These are phyloP conservation scores for Nineta flava DNA, from an alignment of 2,888 invertebrate species.

Conservation along the genomic window DNA sequence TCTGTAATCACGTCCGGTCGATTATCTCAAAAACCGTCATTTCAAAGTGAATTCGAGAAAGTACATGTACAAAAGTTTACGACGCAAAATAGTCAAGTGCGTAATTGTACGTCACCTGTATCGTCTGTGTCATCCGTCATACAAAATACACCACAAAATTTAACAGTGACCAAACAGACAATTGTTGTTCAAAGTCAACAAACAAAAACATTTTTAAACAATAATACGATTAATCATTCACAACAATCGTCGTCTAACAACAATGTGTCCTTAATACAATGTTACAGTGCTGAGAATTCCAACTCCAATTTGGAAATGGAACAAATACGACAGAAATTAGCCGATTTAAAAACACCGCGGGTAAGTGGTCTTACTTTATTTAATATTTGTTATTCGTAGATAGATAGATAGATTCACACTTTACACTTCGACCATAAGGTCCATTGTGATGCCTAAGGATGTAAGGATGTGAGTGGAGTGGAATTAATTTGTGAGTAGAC, in stretches of 20 bases:
- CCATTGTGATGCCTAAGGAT: too few relatives aligned
- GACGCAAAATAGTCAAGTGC: neutral
- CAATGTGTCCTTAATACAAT: neutral
- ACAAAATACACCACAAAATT: neutral
- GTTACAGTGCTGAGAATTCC: conserved; percentile 3
- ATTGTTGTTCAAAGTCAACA: neutral
- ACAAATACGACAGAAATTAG: conserved; percentile 6
- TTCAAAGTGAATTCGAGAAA: conserved; percentile 6
- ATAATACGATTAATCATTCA: neutral
- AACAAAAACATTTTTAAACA: neutral
- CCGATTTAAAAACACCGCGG: conserved; percentile 2
- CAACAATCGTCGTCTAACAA: neutral
- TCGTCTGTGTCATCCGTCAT: neutral
- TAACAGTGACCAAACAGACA: neutral
- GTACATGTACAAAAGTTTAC: conserved; percentile 1
- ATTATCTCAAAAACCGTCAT: neutral
- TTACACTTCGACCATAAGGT: too few relatives aligned
- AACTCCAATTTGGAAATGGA: conserved; percentile 4
- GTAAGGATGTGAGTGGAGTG: too few relatives aligned
- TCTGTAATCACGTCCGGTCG: neutral
- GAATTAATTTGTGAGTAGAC: too few relatives aligned
- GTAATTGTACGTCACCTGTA: neutral
- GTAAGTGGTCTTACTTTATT: neutral
- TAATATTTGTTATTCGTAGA: too few relatives aligned
- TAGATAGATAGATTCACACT: too few relatives aligned